Percentiles rank a stretch among this genome's conserved stretches.
These are phyloP conservation scores for Stomorhina lunata DNA, from an alignment of 2,888 invertebrate species.

Conservation along the genomic window DNA sequence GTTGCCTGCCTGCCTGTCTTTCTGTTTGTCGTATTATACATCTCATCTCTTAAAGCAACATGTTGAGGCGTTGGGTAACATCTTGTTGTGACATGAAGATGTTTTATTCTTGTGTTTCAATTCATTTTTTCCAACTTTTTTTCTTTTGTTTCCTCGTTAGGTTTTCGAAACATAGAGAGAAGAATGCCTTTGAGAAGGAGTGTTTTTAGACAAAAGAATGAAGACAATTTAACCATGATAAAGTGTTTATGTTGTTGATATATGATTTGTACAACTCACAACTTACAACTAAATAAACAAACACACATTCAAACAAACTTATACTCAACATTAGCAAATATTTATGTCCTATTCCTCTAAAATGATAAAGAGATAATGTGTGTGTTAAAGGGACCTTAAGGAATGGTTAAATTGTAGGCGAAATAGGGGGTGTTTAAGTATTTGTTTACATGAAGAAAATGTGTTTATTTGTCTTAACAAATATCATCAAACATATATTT, in stretches of 20 bases:
- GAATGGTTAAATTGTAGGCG: neutral
- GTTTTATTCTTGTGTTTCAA: constrained; percentile 38
- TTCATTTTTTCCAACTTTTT: neutral
- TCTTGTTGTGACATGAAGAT: constrained; percentile 66
- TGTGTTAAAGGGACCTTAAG: neutral
- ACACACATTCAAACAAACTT: neutral
- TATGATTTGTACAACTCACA: constrained; percentile 48
- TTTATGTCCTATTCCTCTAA: neutral
- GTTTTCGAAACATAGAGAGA: neutral
- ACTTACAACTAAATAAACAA: no score
- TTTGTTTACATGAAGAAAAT: constrained; percentile 63
- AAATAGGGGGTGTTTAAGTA: constrained; percentile 29
- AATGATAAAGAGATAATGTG: constrained; percentile 41
- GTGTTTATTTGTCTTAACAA: constrained; percentile 71
- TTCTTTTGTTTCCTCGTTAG: neutral
- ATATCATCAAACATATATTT: constrained; percentile 62
- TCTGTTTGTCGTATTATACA: constrained; percentile 13
- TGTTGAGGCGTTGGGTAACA: constrained; percentile 63
- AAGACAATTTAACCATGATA: constrained; percentile 56
- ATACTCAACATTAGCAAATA: neutral
- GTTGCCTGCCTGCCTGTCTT: no score
- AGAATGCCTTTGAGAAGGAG: neutral
- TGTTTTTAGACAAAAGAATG: constrained; percentile 47
- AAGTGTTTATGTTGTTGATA: constrained; percentile 64
- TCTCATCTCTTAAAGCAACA: constrained; percentile 62